phyloP scores from a whole-genome alignment of 2,888 invertebrate genomes.

The Drosophila algonquin region DNA sequence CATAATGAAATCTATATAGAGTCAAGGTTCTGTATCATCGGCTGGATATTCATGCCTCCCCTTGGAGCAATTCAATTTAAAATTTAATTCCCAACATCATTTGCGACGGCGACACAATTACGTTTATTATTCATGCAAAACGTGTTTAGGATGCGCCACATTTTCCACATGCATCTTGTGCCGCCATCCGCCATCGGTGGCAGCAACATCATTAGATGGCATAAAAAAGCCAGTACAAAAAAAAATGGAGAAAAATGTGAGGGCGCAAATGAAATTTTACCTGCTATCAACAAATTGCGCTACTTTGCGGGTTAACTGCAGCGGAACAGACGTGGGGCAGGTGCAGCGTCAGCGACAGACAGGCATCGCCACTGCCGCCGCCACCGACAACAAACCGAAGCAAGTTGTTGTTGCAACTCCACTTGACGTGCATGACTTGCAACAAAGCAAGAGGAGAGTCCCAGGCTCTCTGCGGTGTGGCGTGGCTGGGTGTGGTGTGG shows the following conservation, averaged over 20 bases:
- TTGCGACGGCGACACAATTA: conserved; percentile 47
- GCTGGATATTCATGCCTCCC: conserved; percentile 17
- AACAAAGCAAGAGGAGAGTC: conserved; percentile 59
- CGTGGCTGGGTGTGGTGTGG: conserved; percentile 23
- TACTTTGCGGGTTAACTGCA: conserved; percentile 78
- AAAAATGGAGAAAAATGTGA: conserved; percentile 63
- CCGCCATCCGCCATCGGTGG: too few relatives aligned
- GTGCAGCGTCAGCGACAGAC: conserved; percentile 32
- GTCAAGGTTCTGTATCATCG: too few relatives aligned
- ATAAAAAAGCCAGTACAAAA: conserved; percentile 40
- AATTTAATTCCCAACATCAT: conserved; percentile 30
- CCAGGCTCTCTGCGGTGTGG: conserved; percentile 11
- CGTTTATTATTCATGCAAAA: conserved; percentile 53
- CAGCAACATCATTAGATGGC: conserved; percentile 32
- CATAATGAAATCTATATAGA: too few relatives aligned
- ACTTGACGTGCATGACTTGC: conserved; percentile 75
- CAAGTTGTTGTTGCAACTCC: conserved; percentile 37
- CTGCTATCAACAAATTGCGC: conserved; percentile 79
- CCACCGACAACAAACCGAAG: conserved; percentile 1
- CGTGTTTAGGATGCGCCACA: conserved; percentile 64
- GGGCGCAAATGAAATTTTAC: conserved; percentile 74
- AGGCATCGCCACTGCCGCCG: conserved; percentile 2
- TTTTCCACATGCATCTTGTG: conserved; percentile 43
- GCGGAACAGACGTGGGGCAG: conserved; percentile 62
- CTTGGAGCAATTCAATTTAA: conserved; percentile 36